Evolutionary conservation across 2,888 invertebrate species (phyloP).

Genomic region (Pachliopta kotzebuea): DNA sequence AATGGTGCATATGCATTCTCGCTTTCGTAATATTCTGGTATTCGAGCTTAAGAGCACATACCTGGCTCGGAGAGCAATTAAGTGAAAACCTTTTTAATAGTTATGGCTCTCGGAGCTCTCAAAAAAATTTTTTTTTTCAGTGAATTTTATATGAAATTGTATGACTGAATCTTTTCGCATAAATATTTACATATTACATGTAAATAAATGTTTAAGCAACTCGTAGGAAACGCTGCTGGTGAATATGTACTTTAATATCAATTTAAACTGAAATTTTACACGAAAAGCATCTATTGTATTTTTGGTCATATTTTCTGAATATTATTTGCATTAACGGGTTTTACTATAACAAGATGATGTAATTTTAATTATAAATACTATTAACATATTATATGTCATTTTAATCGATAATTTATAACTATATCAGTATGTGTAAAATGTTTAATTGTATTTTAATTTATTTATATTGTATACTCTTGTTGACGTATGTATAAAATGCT

Average conservation of each 20-base stretch:
- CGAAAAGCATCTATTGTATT: background rate
- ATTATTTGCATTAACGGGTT: too few relatives aligned
- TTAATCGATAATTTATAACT: too few relatives aligned
- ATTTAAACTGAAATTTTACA: background rate
- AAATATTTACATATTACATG: background rate
- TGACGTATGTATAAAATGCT: too few relatives aligned
- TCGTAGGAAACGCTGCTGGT: background rate
- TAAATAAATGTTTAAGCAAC: background rate
- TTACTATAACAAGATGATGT: too few relatives aligned
- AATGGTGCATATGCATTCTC: constrained; percentile 24
- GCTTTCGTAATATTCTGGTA: constrained; percentile 21
- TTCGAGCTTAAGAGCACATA: constrained; percentile 26
- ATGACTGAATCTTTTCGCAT: background rate
- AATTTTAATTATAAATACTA: too few relatives aligned
- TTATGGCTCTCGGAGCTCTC: constrained; percentile 15
- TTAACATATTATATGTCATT: too few relatives aligned
- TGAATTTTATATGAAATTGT: constrained; percentile 10
- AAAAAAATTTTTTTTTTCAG: constrained; percentile 5
- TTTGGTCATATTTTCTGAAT: background rate
- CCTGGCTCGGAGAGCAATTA: constrained; percentile 27
- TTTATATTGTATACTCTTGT: too few relatives aligned
- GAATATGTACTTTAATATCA: background rate
- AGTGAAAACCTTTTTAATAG: constrained; percentile 28
- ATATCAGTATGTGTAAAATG: too few relatives aligned
- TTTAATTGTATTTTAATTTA: background rate